These are phyloP conservation scores for Entelurus aequoreus DNA, from an alignment of 2,113 vertebrate species.

Conservation along the genomic window DNA sequence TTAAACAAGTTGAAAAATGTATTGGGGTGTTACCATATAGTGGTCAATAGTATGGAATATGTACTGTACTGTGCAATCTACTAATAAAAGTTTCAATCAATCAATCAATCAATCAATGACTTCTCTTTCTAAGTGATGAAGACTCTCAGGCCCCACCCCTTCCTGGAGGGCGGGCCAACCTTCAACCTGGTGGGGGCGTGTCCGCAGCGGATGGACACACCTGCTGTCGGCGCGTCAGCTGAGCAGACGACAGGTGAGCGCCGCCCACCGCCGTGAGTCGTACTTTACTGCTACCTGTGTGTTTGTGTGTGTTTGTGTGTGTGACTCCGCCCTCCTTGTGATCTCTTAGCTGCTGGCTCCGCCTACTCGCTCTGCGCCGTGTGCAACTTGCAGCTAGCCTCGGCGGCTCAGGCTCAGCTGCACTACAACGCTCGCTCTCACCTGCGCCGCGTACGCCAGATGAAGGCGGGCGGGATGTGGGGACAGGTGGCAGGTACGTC, in stretches of 20 bases:
- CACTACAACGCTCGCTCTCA: conserved; percentile 95
- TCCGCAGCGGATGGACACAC: conserved; percentile 75
- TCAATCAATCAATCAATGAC: no score
- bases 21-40: no score
- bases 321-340: background rate
- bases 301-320: no score
- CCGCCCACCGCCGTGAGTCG: no score
- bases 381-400: conserved; percentile 94
- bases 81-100: no score
- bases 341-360: conserved; percentile 11
- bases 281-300: no score
- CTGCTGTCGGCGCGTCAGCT: conserved; percentile 44
- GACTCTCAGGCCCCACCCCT: conserved; percentile 74
- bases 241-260: conserved; percentile 75
- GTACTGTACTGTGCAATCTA: no score
- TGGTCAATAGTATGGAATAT: no score
- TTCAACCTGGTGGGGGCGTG: conserved; percentile 69
- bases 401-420: conserved; percentile 86
- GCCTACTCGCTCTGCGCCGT: conserved; percentile 89
- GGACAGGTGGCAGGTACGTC: conserved; percentile 38
- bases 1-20: no score
- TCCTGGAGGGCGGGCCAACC: conserved; percentile 80
- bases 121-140: conserved; percentile 74
- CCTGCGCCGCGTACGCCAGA: conserved; percentile 85
- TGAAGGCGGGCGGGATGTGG: conserved; percentile 36